Conservation (phyloP, 1,140 invertebrate genomes). For the fruit fly (Drosophila melanogaster) region Release_6_plus_ISO1_MT NT_033777.3:11257001-11257500, state of each 20-base stretch:
- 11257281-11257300: neutral
- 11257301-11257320: neutral
- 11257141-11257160: conserved; percentile 55
- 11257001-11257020: conserved; percentile 81
- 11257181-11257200: conserved; percentile 5
- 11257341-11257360: neutral
- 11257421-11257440: conserved; percentile 7
- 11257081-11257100: conserved; percentile 38
- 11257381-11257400: no score
- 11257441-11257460: conserved; percentile 47
- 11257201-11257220: neutral
- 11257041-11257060: conserved; percentile 72
- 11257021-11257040: conserved; percentile 55
- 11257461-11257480: conserved; percentile 66
- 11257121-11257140: neutral
- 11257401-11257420: conserved; percentile 1
- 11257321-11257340: neutral
- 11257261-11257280: no score
- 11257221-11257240: neutral
- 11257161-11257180: conserved; percentile 35
- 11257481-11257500: conserved; percentile 48
- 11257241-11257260: no score
- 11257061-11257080: conserved; percentile 68
- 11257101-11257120: conserved; percentile 75
- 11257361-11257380: no score